These are phyloP conservation scores for Etia nguti DNA, from an alignment of 2,113 vertebrate genomes.

Conservation along the genomic window DNA sequence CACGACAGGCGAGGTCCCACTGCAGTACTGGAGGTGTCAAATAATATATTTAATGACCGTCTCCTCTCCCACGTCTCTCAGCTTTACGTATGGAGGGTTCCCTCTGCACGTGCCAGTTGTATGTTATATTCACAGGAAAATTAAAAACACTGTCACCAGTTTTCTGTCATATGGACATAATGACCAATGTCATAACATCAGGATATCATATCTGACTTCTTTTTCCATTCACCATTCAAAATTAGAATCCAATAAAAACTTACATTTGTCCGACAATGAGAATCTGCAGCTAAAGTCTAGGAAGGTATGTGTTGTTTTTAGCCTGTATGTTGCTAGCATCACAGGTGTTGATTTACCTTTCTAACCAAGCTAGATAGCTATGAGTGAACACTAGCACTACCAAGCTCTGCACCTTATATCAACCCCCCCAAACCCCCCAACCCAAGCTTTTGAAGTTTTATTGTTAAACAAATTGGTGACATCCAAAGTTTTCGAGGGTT, in stretches of 20 bases:
- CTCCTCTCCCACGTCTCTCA: not conserved
- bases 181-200: not conserved
- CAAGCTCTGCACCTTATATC: too few species aligned
- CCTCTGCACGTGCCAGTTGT: not conserved
- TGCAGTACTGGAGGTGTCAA: not conserved
- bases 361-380: not conserved
- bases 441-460: not conserved
- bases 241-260: not conserved
- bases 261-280: accelerated
- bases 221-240: not conserved
- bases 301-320: not conserved
- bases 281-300: not conserved
- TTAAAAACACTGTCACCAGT: not conserved
- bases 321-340: not conserved
- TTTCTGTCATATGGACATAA: not conserved
- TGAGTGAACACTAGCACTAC: too few species aligned
- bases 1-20: not conserved
- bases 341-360: not conserved
- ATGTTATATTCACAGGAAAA: not conserved
- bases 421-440: not conserved
- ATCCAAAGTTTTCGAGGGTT: not conserved
- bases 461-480: not conserved
- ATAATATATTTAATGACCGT: not conserved
- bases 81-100: accelerated
- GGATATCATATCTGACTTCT: not conserved